Evolutionary conservation across 2,888 invertebrate species (phyloP), one percentile per base, ranked within the genome.

Genomic region (Strigamia crassipes): DNA sequence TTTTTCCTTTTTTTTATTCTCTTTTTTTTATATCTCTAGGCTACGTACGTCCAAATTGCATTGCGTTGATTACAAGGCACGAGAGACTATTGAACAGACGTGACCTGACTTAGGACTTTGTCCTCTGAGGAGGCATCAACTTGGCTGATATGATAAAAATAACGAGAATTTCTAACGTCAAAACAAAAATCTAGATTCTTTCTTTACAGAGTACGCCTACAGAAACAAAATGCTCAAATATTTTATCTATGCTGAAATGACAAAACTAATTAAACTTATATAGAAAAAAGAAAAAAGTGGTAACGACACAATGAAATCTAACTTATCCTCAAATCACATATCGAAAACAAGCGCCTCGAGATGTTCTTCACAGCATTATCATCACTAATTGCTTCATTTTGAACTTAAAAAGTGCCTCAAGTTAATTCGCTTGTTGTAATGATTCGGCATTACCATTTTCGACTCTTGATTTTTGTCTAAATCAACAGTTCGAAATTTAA

Each of bases 11-110:
- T 46, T 61, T 23, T 61, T 66, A 12, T 66, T 27, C 31, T 66
- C 15, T 66, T 66, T 66, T 66, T 66, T 66, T 66, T 66, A 66
- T 66, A 66, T 66, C 66, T 66, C 66, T 66, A 66, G 66, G 66
- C 66, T 66, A 66, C 66, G 66, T 66, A 66, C 66, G 66, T 66
- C 66, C 66, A 66, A 66, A 66, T 66, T 66, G 66, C 66, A 66
- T 66, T 66, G 66, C 66, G 66, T 66, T 66, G 66, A 66, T 66
- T 66, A 66, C 66, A 66, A 66, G 66, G 66, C 66, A 66, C 66
- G 27, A 15, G 66, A 66, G 66, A 66, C 66, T 66, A 66, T 66
- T 66, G 66, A 66, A 66, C 66, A 66, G 66, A 66, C 66, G 66
- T 66, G 66, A 66, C 66, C 66, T 66, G 66, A 66, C 66, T 66